Evolutionary conservation across 2,888 invertebrate genomes (phyloP).

Genomic region (Helleia helle): DNA sequence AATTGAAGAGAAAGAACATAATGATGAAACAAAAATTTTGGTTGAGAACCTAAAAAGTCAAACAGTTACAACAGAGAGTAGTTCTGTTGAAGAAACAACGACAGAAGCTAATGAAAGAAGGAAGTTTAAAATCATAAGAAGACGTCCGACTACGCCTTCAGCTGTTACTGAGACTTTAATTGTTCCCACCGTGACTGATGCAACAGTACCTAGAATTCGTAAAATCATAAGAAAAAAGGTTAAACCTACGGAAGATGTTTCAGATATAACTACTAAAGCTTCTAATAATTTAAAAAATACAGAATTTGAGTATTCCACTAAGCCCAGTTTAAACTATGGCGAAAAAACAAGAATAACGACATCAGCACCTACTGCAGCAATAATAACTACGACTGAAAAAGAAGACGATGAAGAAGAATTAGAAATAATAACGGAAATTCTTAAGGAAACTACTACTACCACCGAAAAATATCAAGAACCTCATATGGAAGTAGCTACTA

Average conservation of each 20-base stretch:
- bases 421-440: constrained; percentile 22
- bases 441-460: constrained; percentile 20
- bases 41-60: constrained; percentile 36
- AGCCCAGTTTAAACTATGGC: constrained; percentile 46
- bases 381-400: constrained; percentile 26
- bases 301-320: constrained; percentile 30
- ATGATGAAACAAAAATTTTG: constrained; percentile 28
- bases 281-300: constrained; percentile 33
- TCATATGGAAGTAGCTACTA: neutral
- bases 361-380: constrained; percentile 25
- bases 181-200: constrained; percentile 18
- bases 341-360: constrained; percentile 39
- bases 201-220: constrained; percentile 37
- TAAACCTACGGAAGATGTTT: constrained; percentile 36
- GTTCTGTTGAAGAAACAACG: constrained; percentile 33
- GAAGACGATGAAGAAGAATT: constrained; percentile 27
- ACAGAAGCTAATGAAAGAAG: constrained; percentile 46
- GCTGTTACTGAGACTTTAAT: constrained; percentile 27
- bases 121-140: constrained; percentile 49
- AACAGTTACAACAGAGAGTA: constrained; percentile 29
- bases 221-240: constrained; percentile 57
- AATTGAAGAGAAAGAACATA: constrained; percentile 63
- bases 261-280: constrained; percentile 37
- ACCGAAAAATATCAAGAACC: constrained; percentile 10
- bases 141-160: constrained; percentile 42